Evolutionary conservation across 2,113 vertebrate genomes (phyloP), one percentile per base, ranked within the genome.

Genomic region (Marcusenius ussheri): DNA sequence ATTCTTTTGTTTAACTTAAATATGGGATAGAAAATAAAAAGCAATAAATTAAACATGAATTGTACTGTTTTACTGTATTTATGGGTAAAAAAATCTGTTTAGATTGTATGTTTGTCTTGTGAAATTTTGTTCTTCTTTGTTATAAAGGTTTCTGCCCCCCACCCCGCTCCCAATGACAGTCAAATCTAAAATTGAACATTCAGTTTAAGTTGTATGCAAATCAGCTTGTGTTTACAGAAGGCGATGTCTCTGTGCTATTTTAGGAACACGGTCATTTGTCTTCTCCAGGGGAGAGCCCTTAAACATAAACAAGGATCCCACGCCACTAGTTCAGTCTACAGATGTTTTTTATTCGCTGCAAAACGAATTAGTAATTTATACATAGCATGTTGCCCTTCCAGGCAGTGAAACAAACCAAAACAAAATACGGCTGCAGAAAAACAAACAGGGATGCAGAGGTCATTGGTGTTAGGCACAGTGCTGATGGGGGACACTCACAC

Each of bases 301-400:
- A 70, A 70, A 56, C 50, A 46, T 88, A 88, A 88, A 90, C 84
- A 88, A 90, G 70, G 50, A 90, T 90, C 90, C 90, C 90, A 90
- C 90, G 90, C 90, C 90, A 90, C 90, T 74, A 62, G 87, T 88
- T 90, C 90, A 90, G 90, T 74, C 87, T 88, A 88, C 90, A 90
- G 90, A 88, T 90, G 90, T 90, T 90, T 90, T 90, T 83, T 88
- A 90, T 90, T 90, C 50, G 47, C 90, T 90, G 90, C 88, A 90
- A 90, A 90, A 90, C 87, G 66, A 84, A 90, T 90, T 90, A 83
- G 90, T 62, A 74, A 90, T 90, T 90, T 90, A 90, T 87, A 90
- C 46, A 87, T 90, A 90, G 89, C n/a, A 87, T 90, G 84, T 84
- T 90, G 84, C 46, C 86, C 42, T 90, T 90, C 84, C 89, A 87